A percentile compares a stretch with the other conserved stretches of the same genome.
These are phyloP conservation scores for Aricia agestis DNA, from an alignment of 1,140 invertebrate genomes.

Conservation along the genomic window DNA sequence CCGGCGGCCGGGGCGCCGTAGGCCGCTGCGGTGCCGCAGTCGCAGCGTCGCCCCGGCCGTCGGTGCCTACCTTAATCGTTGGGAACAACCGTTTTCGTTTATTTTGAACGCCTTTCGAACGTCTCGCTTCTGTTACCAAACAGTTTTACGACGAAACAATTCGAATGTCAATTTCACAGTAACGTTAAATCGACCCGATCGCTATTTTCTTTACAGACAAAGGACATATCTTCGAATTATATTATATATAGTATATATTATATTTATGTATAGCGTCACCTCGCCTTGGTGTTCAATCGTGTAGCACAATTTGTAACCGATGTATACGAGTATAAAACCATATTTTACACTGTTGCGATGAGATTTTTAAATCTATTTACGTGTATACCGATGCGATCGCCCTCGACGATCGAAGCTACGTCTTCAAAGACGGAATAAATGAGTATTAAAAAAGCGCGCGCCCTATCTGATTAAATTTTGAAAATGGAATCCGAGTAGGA, in stretches of 20 bases:
- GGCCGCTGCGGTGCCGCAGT: slow-evolving; percentile 3
- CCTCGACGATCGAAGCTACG: slow-evolving; percentile 42
- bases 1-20: slow-evolving; percentile 17
- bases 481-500: neutral
- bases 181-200: slow-evolving; percentile 46
- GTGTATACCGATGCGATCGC: slow-evolving; percentile 62
- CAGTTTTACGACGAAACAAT: slow-evolving; percentile 45
- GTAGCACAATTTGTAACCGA: slow-evolving; percentile 75
- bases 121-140: slow-evolving; percentile 43
- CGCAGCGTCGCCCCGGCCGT: slow-evolving; percentile 12
- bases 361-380: slow-evolving; percentile 72
- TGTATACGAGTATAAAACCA: slow-evolving; percentile 72
- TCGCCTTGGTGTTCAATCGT: slow-evolving; percentile 72
- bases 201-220: slow-evolving; percentile 67
- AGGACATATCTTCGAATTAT: slow-evolving; percentile 72
- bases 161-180: slow-evolving; percentile 61
- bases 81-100: slow-evolving; percentile 34
- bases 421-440: neutral
- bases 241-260: slow-evolving; percentile 44
- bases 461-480: neutral
- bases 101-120: slow-evolving; percentile 23
- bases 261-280: slow-evolving; percentile 66
- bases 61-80: slow-evolving; percentile 23
- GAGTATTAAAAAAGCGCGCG: slow-evolving; percentile 2
- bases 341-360: slow-evolving; percentile 74